Evolutionary conservation across 2,888 invertebrate species (phyloP).

Genomic region (Nasonia oneida): DNA sequence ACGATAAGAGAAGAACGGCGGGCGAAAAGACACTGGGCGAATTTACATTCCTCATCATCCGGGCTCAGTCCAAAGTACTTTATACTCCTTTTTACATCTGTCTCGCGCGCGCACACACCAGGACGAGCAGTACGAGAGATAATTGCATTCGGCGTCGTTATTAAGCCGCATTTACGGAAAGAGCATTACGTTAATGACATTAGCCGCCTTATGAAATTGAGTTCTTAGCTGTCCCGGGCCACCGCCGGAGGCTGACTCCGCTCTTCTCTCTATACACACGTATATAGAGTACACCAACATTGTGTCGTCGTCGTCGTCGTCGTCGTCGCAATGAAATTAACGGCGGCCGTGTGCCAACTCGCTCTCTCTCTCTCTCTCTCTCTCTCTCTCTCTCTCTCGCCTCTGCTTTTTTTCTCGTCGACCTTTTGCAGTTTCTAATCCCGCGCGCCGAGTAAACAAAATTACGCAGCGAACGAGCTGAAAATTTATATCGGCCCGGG

Average conservation of each 20-base stretch:
- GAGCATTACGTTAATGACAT: slow-evolving; percentile 63
- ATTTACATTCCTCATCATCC: not conserved
- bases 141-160: slow-evolving; percentile 63
- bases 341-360: slow-evolving; percentile 55
- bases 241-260: slow-evolving; percentile 20
- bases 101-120: not conserved
- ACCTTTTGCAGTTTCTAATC: slow-evolving; percentile 15
- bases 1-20: not conserved
- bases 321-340: slow-evolving; percentile 56
- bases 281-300: slow-evolving; percentile 5
- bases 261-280: not conserved
- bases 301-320: slow-evolving; percentile 34
- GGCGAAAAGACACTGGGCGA: not conserved
- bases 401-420: slow-evolving; percentile 11
- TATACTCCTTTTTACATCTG: slow-evolving; percentile 1
- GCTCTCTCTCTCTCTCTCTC: not conserved
- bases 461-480: slow-evolving; percentile 44
- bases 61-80: not conserved
- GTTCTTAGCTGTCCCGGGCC: slow-evolving; percentile 55
- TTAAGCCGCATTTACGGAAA: slow-evolving; percentile 64
- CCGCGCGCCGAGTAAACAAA: slow-evolving; percentile 44
- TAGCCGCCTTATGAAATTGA: slow-evolving; percentile 63
- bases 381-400: not conserved
- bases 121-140: slow-evolving; percentile 49
- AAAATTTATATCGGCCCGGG: slow-evolving; percentile 54